phyloP scores from a whole-genome alignment of 2,888 invertebrate genomes.

The Norana najaformis region DNA sequence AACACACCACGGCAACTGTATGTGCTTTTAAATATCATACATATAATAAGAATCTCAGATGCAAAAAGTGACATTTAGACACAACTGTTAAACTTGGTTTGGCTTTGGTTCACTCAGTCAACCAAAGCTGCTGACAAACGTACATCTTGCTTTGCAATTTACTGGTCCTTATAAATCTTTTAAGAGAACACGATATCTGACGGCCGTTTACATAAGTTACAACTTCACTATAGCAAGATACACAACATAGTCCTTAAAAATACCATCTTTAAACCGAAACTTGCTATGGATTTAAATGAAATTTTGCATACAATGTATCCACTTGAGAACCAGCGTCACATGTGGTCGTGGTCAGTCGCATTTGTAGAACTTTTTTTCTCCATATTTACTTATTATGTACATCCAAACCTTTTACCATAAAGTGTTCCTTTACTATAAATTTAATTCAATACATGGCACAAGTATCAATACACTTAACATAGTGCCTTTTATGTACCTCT shows the following conservation, averaged over 20 bases:
- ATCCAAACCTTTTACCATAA: background rate
- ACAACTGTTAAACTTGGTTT: background rate
- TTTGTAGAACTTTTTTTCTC: background rate
- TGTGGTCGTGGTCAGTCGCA: background rate
- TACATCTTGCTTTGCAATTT: background rate
- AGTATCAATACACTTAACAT: background rate
- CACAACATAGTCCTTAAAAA: background rate
- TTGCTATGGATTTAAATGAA: background rate
- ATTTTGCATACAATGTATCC: too few species aligned
- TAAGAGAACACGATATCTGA: background rate
- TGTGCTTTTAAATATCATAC: too few species aligned
- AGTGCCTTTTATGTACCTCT: too few species aligned
- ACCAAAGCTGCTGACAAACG: background rate
- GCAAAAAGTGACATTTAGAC: too few species aligned
- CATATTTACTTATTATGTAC: background rate
- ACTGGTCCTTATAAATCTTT: background rate
- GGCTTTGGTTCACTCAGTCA: background rate
- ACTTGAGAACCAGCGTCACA: too few species aligned
- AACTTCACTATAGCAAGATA: background rate
- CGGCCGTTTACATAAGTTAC: background rate
- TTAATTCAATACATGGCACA: background rate
- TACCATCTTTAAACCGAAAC: background rate
- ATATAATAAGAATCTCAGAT: too few species aligned
- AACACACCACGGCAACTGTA: too few species aligned
- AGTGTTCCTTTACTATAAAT: background rate